Percentiles rank a stretch among this genome's conserved stretches.
Evolutionary conservation across 2,888 invertebrate species (phyloP).

Genomic region (Caenorhabditis doughertyi): DNA sequence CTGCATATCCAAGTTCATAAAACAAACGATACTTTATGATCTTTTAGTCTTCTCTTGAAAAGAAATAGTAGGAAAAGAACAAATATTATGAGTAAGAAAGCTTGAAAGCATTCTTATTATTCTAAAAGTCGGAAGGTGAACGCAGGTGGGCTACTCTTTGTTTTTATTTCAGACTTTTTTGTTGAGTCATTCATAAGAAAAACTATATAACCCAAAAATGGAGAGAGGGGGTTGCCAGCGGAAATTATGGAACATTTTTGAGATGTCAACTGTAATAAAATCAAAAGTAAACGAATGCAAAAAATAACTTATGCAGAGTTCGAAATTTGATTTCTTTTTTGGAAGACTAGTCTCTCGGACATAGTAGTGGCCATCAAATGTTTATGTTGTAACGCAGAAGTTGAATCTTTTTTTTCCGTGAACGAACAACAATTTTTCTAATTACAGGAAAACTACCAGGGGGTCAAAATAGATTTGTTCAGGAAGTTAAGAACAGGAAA

Average conservation of each 20-base stretch:
- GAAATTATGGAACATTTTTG: constrained; percentile 14
- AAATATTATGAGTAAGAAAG: constrained; percentile 5
- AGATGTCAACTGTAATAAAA: constrained; percentile 5
- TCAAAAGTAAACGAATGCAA: constrained; percentile 26
- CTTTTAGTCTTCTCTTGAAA: neutral
- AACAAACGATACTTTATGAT: constrained; percentile 10
- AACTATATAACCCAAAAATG: neutral
- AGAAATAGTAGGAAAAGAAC: neutral
- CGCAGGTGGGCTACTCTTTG: constrained; percentile 43
- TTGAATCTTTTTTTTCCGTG: neutral
- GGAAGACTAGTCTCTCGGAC: neutral
- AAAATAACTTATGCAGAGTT: constrained; percentile 6
- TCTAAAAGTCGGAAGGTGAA: constrained; percentile 37
- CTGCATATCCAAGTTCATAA: constrained; percentile 31
- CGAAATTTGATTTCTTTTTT: constrained; percentile 31
- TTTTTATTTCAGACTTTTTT: constrained; percentile 20
- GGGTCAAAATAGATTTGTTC: constrained; percentile 5
- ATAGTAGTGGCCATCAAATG: constrained; percentile 22
- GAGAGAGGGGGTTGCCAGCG: too few species aligned
- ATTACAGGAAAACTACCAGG: constrained; percentile 48
- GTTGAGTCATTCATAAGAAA: constrained; percentile 9
- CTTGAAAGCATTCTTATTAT: constrained; percentile 11
- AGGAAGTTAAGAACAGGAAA: constrained; percentile 5
- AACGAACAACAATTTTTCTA: constrained; percentile 34
- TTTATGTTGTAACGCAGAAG: constrained; percentile 10